A percentile compares a stretch with the other conserved stretches of the same genome.
These are phyloP conservation scores for Brienomyrus longianalis DNA, from an alignment of 2,113 vertebrate species.

Conservation along the genomic window DNA sequence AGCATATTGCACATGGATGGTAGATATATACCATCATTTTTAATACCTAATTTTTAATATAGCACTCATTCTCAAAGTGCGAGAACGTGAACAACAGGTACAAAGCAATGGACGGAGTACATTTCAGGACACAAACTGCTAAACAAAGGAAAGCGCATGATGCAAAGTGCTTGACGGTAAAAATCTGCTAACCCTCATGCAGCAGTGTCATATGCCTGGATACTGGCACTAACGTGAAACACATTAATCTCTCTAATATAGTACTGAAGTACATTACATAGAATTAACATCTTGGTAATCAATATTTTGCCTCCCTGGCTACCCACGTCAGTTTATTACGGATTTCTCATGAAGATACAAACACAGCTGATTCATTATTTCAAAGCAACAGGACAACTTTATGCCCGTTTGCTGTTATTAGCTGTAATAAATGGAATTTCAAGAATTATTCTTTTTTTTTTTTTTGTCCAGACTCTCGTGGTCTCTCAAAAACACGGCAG, in stretches of 20 bases:
- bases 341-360: background rate
- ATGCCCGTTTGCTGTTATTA: background rate
- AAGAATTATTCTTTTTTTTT: background rate
- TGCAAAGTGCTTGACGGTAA: background rate
- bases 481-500: slow-evolving; percentile 17
- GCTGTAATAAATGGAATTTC: background rate
- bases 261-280: background rate
- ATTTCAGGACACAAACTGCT: background rate
- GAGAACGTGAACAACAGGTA: background rate
- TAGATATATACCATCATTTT: background rate
- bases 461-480: background rate
- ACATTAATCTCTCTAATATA: background rate
- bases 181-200: background rate
- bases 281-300: background rate
- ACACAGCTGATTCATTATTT: background rate
- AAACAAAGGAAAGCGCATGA: background rate
- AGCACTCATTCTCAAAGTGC: no score
- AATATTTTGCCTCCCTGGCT: background rate
- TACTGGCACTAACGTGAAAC: background rate
- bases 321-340: background rate
- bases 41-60: no score
- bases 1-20: background rate
- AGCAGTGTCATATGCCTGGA: background rate
- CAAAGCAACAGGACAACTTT: background rate
- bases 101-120: background rate